phyloP scores from a whole-genome alignment of 2,888 invertebrate species.

The Agrochola circellaris region DNA sequence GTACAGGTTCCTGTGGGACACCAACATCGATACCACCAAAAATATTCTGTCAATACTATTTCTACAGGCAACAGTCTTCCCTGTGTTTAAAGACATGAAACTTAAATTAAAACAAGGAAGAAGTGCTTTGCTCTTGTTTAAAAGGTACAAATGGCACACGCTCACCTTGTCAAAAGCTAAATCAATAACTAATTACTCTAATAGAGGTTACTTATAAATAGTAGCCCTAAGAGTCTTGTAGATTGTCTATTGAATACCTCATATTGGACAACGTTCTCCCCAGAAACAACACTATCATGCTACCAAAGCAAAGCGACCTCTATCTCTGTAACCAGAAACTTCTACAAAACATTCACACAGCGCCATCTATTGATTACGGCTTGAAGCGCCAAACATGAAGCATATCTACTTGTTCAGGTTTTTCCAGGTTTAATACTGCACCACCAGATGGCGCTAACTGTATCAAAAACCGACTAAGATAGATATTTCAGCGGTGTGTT shows the following conservation, averaged over 20 bases:
- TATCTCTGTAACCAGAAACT: constrained; percentile 25
- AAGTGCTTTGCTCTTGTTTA: not conserved
- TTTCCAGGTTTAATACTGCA: not conserved
- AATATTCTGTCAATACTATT: not conserved
- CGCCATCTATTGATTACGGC: constrained; percentile 52
- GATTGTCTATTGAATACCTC: not conserved
- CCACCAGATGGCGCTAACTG: constrained; percentile 53
- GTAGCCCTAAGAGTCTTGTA: not conserved
- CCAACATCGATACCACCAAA: not conserved
- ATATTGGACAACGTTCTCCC: not conserved
- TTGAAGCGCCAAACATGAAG: not conserved
- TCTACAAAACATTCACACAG: not conserved
- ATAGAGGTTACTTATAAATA: too few relatives aligned
- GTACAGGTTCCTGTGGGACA: constrained; percentile 12
- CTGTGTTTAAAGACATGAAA: not conserved
- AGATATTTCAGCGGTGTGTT: not conserved
- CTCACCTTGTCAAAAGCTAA: constrained; percentile 22
- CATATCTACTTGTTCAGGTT: not conserved
- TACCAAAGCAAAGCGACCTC: constrained; percentile 35
- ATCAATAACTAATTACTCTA: not conserved
- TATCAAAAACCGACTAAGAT: not conserved
- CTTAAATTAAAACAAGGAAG: not conserved
- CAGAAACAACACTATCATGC: not conserved
- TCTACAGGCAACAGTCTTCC: not conserved
- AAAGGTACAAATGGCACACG: not conserved